A percentile compares a stretch with the other conserved stretches of the same genome.
phyloP scores from a whole-genome alignment of 2,113 vertebrate genomes.

The Isichthys henryi region DNA sequence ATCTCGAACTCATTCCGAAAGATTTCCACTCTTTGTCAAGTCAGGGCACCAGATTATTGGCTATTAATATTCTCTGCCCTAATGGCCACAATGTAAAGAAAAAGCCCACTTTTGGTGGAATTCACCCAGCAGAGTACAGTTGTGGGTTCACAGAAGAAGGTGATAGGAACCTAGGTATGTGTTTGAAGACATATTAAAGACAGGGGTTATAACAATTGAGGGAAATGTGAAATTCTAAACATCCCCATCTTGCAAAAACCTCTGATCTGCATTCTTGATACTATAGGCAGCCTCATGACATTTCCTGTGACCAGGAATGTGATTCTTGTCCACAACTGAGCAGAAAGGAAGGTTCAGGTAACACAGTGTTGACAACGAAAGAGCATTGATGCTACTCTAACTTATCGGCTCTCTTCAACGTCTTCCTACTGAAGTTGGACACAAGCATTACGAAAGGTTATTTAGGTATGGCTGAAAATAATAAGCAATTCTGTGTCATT shows the following conservation, averaged over 20 bases:
- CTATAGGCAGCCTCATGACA: not conserved
- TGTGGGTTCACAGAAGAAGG: not conserved
- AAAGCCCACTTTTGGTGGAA: not conserved
- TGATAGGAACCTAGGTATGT: not conserved
- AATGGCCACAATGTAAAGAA: not conserved
- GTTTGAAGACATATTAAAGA: not conserved
- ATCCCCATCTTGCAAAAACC: not conserved
- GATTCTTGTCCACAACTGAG: not conserved
- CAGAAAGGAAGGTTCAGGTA: not conserved
- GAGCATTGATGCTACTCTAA: not conserved
- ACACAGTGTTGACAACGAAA: not conserved
- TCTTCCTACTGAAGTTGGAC: not conserved
- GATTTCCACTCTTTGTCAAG: not conserved
- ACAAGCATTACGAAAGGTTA: not conserved
- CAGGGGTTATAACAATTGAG: not conserved
- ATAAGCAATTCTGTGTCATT: not conserved
- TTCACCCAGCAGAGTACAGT: not conserved
- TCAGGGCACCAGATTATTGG: not conserved
- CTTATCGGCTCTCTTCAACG: not conserved
- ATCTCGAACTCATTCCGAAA: not conserved
- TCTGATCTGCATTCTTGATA: not conserved
- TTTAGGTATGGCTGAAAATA: not conserved
- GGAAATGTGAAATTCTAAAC: not conserved
- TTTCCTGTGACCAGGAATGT: not conserved
- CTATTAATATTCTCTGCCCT: not conserved